Evolutionary conservation across 2,797 vertebrate genomes (phyloP), one percentile per base, ranked within the genome.

Genomic region (Huso huso): DNA sequence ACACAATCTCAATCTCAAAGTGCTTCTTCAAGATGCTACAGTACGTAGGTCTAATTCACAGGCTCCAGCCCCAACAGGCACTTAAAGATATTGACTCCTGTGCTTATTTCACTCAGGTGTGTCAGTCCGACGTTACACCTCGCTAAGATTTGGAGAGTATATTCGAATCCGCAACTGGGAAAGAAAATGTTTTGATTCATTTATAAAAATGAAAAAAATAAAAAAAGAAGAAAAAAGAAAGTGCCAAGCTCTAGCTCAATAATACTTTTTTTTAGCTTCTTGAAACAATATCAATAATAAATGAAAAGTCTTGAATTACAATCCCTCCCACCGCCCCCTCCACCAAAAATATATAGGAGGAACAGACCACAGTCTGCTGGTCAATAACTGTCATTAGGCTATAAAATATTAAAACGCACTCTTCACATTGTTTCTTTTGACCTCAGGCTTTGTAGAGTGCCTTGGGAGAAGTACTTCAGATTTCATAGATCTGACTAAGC

Each of bases 281-380:
- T 80, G 81, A 69, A 37, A 76, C 70, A 71, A 77, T 78, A 82
- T 90, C 83, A 89, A 90, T 90, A 88, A 89, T 91, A 87, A 77
- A 90, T 88, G 78, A 81, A 78, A 18, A 77, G 84, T 83, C 74
- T 84, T 77, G 73, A 77, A 84, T 81, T 58, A 58, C 52, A 51
- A 4, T 9, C 50, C 9, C 12, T 10, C 6, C 62, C 49, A 66
- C 72, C 66, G 77, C 67, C 76, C 76, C 67, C 75, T 71, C 69
- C 72, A 70, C 78, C 76, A 84, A 71, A 72, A 57, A 66, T 78
- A 78, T 76, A 72, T 77, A 72, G 79, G 73, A 85, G 74, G 70
- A 74, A 79, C 49, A 71, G 64, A 8, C 75, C 76, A 68, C 9
- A 12, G 74, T 79, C 75, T 76, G 64, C 58, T 37, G 61, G 10